Evolutionary conservation across 2,797 vertebrate species (phyloP).

Genomic region (Sebastolobus alascanus): DNA sequence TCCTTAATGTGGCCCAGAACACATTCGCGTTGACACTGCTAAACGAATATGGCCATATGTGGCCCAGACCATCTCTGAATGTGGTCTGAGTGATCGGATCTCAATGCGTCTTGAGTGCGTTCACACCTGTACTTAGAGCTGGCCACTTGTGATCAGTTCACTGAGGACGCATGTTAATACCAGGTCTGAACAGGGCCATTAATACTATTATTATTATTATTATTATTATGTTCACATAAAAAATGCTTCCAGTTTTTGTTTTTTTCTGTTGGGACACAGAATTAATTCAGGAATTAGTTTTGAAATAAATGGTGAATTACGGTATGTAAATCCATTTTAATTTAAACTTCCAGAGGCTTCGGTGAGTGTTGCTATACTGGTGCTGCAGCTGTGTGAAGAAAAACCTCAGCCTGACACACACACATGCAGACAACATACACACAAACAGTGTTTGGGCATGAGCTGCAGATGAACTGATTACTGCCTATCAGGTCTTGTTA

Average conservation of each 20-base stretch:
- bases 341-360: neutral
- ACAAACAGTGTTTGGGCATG: neutral
- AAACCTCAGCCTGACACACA: conserved; percentile 20
- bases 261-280: neutral
- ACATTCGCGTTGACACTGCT: no score
- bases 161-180: no score
- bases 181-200: no score
- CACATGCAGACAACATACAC: conserved; percentile 27
- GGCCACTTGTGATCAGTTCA: no score
- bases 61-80: no score
- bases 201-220: no score
- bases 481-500: conserved; percentile 57
- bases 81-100: no score
- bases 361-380: neutral
- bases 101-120: no score
- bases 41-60: no score
- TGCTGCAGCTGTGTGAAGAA: conserved; percentile 1
- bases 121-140: no score
- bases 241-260: neutral
- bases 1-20: no score
- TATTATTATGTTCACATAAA: neutral
- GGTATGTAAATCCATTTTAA: neutral
- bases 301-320: neutral
- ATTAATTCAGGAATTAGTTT: neutral
- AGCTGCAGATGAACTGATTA: conserved; percentile 65